phyloP scores from a whole-genome alignment of 2,113 vertebrate species.

The Holacanthus passer region DNA sequence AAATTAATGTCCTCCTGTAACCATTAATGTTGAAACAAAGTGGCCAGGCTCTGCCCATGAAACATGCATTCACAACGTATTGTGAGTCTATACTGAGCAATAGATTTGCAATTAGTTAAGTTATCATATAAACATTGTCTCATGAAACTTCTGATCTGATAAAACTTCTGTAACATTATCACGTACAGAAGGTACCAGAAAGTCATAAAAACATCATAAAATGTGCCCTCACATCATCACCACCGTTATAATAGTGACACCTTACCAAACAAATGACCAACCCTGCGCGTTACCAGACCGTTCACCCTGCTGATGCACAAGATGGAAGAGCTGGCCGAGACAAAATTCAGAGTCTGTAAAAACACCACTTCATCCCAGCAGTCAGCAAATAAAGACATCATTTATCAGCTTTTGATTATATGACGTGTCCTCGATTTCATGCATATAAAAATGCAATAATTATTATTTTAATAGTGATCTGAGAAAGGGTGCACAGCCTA shows the following conservation, averaged over 20 bases:
- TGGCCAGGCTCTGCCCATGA: background rate
- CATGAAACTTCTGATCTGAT: background rate
- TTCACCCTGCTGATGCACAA: background rate
- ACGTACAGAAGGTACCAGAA: background rate
- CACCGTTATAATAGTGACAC: background rate
- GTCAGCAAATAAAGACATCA: background rate
- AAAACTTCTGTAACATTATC: background rate
- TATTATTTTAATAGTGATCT: too few relatives aligned
- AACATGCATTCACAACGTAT: background rate
- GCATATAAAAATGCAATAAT: background rate
- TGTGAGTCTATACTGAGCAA: too few relatives aligned
- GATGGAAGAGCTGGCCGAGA: background rate
- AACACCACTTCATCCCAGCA: background rate
- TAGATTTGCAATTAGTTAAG: background rate
- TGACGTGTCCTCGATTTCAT: background rate
- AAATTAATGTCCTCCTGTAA: background rate
- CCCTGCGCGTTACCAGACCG: background rate
- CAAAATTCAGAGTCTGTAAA: background rate
- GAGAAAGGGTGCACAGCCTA: background rate
- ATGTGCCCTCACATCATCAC: background rate
- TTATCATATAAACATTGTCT: background rate
- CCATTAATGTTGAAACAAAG: conserved; percentile 11
- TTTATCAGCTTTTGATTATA: background rate
- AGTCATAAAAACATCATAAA: background rate
- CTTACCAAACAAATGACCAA: background rate